phyloP scores from a whole-genome alignment of 1,140 invertebrate species.

The Rhynchophorus ferrugineus region DNA sequence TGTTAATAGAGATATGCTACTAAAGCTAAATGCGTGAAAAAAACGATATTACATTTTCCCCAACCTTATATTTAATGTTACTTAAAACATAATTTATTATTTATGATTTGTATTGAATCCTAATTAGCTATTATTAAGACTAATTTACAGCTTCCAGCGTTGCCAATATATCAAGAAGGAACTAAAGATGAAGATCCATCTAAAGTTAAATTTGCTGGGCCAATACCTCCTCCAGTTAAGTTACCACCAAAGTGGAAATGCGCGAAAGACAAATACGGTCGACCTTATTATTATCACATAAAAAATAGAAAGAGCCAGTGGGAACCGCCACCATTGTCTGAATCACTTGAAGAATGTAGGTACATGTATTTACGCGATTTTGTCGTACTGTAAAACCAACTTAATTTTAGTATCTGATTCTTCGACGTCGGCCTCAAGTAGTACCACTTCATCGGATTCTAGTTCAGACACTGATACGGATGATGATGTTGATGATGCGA shows the following conservation, averaged over 20 bases:
- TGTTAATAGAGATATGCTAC: no score
- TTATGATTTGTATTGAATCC: no score
- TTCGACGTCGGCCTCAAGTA: slow-evolving; percentile 39
- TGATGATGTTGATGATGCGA: slow-evolving; percentile 37
- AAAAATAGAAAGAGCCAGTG: slow-evolving; percentile 79
- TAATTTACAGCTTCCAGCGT: slow-evolving; percentile 1
- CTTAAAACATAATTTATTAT: no score
- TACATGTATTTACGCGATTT: no score
- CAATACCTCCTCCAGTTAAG: slow-evolving; percentile 50
- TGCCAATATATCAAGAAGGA: slow-evolving; percentile 16
- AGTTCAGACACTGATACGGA: slow-evolving; percentile 48
- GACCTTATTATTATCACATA: slow-evolving; percentile 87
- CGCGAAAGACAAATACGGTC: slow-evolving; percentile 68
- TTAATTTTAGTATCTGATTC: slow-evolving; percentile 44
- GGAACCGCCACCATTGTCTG: slow-evolving; percentile 60
- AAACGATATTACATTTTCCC: no score
- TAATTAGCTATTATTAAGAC: no score
- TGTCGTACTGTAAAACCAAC: slow-evolving; percentile 1
- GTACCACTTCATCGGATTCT: slow-evolving; percentile 42
- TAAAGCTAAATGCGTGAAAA: no score
- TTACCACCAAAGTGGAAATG: slow-evolving; percentile 84
- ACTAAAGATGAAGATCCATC: slow-evolving; percentile 13
- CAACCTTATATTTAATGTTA: no score
- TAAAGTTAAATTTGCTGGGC: slow-evolving; percentile 32
- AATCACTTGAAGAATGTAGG: slow-evolving; percentile 39